Evolutionary conservation across 2,888 invertebrate species (phyloP), one percentile per base, ranked within the genome.

Genomic region (Tribolium freemani): DNA sequence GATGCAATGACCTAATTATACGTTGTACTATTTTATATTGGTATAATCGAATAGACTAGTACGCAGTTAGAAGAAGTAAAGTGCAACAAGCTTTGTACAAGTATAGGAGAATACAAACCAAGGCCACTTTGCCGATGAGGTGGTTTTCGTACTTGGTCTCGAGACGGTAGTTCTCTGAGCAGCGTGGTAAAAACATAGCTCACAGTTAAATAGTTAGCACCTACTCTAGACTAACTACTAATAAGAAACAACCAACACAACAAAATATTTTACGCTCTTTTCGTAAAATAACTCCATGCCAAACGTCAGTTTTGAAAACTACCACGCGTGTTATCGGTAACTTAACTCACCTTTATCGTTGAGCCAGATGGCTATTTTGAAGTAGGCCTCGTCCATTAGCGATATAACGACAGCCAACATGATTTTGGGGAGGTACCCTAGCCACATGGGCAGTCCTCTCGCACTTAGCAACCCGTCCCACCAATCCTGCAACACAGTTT

Each of bases 91-190:
- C 69, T 73, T 20, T n/a, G 60, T 73, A 66, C 54, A 58, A 51
- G 26, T 63, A 58, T n/a, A 54, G 66, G 51, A 57, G 67, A 85
- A 91, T 92, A 92, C 92, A 91, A 91, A 94, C 94, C 92, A 98
- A 91, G 84, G 97, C 96, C 88, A 98, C 95, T 92, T 98, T 98
- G 88, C 96, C 94, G 89, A 98, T 97, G 87, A 98, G 93, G 89
- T 98, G 96, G 88, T 97, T 97, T 90, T 98, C 97, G 90, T 97
- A 97, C 88, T 96, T 95, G 87, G 97, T 96, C 89, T 97, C 96
- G 87, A 97, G 93, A 83, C 97, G 93, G 91, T 98, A 97, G 90
- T 98, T 98, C 90, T 98, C 98, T 98, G 91, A 78, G 90, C 89
- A 88, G 88, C 85, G 83, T 82, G 80, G 76, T 81, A 82, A 81